A percentile compares a stretch with the other conserved stretches of the same genome.
These are phyloP conservation scores for Campoplex capitator DNA, from an alignment of 2,888 invertebrate species.

Conservation along the genomic window DNA sequence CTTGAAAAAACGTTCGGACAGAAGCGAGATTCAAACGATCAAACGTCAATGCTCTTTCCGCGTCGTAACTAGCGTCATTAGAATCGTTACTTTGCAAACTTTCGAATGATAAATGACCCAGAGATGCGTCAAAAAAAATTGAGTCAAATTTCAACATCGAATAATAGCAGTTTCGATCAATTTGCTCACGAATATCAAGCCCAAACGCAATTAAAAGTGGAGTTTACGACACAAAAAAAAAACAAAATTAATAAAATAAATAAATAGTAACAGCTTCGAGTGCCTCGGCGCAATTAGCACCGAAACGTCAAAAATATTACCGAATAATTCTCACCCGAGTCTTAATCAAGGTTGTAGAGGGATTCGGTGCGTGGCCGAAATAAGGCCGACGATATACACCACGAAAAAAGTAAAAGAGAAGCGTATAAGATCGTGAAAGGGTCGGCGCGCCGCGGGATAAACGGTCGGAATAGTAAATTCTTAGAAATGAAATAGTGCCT, in stretches of 20 bases:
- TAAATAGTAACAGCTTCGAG: neutral
- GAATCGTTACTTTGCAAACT: neutral
- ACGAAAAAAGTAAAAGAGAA: neutral
- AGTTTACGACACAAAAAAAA: neutral
- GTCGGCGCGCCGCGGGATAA: slow-evolving; percentile 32
- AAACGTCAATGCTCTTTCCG: neutral
- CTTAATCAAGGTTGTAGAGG: slow-evolving; percentile 3
- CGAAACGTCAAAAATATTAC: neutral
- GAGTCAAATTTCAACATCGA: too few species aligned
- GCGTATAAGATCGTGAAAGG: slow-evolving; percentile 46
- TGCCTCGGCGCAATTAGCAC: neutral
- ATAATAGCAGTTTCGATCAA: neutral
- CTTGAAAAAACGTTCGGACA: too few species aligned
- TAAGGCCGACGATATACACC: too few species aligned
- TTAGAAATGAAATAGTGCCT: slow-evolving; percentile 56
- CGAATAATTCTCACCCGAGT: slow-evolving; percentile 9
- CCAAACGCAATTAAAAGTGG: neutral
- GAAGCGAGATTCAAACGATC: neutral
- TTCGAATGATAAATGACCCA: too few species aligned
- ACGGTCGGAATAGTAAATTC: slow-evolving; percentile 62
- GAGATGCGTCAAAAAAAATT: neutral
- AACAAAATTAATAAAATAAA: too few species aligned
- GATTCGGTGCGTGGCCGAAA: neutral
- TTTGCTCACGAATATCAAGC: neutral
- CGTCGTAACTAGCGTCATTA: neutral